A percentile compares a stretch with the other conserved stretches of the same genome.
Conservation (phyloP, 2,888 invertebrate species). For the Epinotia bilunana region DNA sequence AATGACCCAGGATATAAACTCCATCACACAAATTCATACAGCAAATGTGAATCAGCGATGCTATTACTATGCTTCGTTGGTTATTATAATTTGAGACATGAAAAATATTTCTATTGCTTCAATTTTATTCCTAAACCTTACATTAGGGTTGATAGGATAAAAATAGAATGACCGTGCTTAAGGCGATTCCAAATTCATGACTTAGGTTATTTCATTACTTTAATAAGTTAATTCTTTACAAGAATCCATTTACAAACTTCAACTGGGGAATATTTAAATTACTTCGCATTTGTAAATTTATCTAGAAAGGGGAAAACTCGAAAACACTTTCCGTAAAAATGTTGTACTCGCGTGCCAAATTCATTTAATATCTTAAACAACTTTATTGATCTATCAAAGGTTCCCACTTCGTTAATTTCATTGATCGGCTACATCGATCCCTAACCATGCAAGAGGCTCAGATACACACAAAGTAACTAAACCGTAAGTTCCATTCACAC, state of each 20-base stretch:
- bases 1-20: slow-evolving; percentile 7
- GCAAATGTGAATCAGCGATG: slow-evolving; percentile 16
- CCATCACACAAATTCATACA: not conserved
- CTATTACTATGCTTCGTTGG: slow-evolving; percentile 27
- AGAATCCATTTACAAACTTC: slow-evolving; percentile 39
- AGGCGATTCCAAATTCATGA: slow-evolving; percentile 41
- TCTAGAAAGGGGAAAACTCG: slow-evolving; percentile 36
- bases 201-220: slow-evolving; percentile 24
- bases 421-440: not conserved
- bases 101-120: slow-evolving; percentile 37
- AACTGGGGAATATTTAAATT: slow-evolving; percentile 44
- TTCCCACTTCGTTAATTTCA: slow-evolving; percentile 12
- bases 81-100: slow-evolving; percentile 42
- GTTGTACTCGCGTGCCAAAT: slow-evolving; percentile 43
- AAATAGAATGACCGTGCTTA: slow-evolving; percentile 36
- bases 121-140: slow-evolving; percentile 25
- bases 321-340: slow-evolving; percentile 32
- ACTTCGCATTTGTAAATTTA: slow-evolving; percentile 45
- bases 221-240: slow-evolving; percentile 38
- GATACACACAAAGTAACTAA: slow-evolving; percentile 20
- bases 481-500: slow-evolving; percentile 26
- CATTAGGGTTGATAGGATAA: slow-evolving; percentile 22
- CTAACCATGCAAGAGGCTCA: slow-evolving; percentile 11
- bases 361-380: slow-evolving; percentile 25
- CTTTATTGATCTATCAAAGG: slow-evolving; percentile 17